A percentile compares a stretch with the other conserved stretches of the same genome.
These are phyloP conservation scores for Tychaedon coryphoeus DNA, from an alignment of 2,113 vertebrate species.

Conservation along the genomic window DNA sequence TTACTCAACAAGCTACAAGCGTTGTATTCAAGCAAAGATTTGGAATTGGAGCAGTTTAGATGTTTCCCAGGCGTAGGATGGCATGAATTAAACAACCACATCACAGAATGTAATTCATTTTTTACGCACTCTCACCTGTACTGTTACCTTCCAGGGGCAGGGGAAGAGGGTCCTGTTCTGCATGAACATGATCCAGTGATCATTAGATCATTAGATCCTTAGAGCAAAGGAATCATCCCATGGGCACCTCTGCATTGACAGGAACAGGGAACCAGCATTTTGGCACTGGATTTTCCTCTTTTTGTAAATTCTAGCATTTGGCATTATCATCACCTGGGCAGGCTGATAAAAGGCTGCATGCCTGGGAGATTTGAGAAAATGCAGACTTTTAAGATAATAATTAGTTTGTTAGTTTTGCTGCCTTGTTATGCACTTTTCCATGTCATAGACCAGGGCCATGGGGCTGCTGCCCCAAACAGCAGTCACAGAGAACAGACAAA, in stretches of 20 bases:
- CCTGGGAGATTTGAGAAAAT: background rate
- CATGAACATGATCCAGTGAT: background rate
- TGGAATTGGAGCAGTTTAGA: background rate
- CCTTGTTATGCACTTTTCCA: background rate
- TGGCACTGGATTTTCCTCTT: background rate
- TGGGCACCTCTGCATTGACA: background rate
- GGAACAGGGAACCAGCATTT: background rate
- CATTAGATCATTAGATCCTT: no score
- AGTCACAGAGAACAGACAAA: background rate
- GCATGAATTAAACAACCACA: background rate
- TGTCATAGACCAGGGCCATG: background rate
- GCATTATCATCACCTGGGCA: background rate
- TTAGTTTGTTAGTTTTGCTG: background rate
- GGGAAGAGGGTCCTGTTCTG: background rate
- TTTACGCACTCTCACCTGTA: background rate
- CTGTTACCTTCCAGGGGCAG: background rate
- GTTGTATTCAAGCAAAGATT: background rate
- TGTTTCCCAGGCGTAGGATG: background rate
- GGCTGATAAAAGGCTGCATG: background rate
- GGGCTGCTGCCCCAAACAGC: background rate
- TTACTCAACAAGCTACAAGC: background rate
- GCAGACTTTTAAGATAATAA: background rate
- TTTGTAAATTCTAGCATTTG: background rate
- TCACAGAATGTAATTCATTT: rapidly evolving
- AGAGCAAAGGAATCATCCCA: background rate